phyloP scores from a whole-genome alignment of 2,888 invertebrate genomes.

The Sinelater perroti region DNA sequence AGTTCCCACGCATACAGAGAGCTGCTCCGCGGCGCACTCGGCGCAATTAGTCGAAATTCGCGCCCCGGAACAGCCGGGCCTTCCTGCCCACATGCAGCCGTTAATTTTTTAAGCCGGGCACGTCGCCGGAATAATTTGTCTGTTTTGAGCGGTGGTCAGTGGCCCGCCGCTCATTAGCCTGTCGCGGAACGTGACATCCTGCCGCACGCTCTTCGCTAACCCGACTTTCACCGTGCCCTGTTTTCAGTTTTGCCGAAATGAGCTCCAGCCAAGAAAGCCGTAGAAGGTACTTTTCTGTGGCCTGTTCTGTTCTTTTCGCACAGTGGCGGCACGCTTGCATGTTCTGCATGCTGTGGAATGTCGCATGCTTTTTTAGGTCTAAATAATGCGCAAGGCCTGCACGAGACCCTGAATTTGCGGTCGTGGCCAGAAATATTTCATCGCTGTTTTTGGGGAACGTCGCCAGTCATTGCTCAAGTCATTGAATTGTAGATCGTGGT shows the following conservation, averaged over 20 bases:
- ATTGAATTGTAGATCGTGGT: too few species aligned
- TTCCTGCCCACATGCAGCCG: slow-evolving; percentile 21
- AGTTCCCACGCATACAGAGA: slow-evolving; percentile 15
- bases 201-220: slow-evolving; percentile 19
- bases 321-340: not conserved
- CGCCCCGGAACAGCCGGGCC: slow-evolving; percentile 12
- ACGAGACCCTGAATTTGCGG: too few species aligned
- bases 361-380: slow-evolving; percentile 2
- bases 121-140: slow-evolving; percentile 23
- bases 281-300: slow-evolving; percentile 54
- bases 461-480: too few species aligned
- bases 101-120: slow-evolving; percentile 15
- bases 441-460: too few species aligned
- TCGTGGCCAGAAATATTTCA: too few species aligned
- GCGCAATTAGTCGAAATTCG: slow-evolving; percentile 10
- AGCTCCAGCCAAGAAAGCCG: slow-evolving; percentile 59
- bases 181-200: slow-evolving; percentile 35
- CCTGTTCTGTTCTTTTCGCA: not conserved
- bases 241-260: slow-evolving; percentile 59
- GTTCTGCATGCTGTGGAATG: not conserved
- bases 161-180: slow-evolving; percentile 22
- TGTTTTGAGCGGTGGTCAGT: slow-evolving; percentile 30
- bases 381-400: too few species aligned
- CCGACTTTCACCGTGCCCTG: slow-evolving; percentile 34
- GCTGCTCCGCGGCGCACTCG: slow-evolving; percentile 3